Percentiles rank a stretch among this genome's conserved stretches.
These are phyloP conservation scores for Hydrolagus colliei DNA, from an alignment of 2,797 vertebrate genomes.

Conservation along the genomic window DNA sequence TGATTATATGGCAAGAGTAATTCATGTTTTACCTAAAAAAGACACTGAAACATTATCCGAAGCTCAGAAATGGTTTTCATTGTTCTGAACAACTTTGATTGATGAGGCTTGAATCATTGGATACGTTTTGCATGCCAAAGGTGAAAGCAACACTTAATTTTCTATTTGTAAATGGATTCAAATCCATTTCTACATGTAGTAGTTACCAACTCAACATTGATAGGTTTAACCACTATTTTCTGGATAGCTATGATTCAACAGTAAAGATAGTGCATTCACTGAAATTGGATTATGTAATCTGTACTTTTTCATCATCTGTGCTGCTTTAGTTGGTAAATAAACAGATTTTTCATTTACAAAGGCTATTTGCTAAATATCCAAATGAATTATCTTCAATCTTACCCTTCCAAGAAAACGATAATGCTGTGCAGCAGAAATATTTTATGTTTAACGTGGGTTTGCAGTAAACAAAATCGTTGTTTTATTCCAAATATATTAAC, in stretches of 20 bases:
- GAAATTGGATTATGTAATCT: not conserved
- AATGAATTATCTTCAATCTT: not conserved
- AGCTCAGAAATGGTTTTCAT: not conserved
- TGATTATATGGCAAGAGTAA: not conserved
- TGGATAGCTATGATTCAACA: not conserved
- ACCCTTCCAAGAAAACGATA: not conserved
- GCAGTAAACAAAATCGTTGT: not conserved
- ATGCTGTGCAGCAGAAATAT: not conserved
- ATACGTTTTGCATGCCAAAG: constrained; percentile 38
- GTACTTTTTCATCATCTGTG: not conserved
- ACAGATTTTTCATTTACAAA: not conserved
- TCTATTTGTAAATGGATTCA: not conserved
- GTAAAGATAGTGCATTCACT: not conserved
- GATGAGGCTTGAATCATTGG: constrained; percentile 31
- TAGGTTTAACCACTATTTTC: not conserved
- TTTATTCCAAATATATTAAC: not conserved
- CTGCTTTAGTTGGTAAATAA: not conserved
- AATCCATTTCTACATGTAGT: not conserved
- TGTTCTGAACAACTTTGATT: constrained; percentile 13
- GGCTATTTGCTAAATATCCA: not conserved
- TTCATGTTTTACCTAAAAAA: not conserved
- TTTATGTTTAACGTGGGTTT: too few species aligned
- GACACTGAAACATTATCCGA: not conserved
- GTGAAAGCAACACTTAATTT: not conserved
- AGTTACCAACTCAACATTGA: not conserved